Conservation (phyloP, 35 echinoderm and acorn worm species). For the Chiridota heheva region DNA sequence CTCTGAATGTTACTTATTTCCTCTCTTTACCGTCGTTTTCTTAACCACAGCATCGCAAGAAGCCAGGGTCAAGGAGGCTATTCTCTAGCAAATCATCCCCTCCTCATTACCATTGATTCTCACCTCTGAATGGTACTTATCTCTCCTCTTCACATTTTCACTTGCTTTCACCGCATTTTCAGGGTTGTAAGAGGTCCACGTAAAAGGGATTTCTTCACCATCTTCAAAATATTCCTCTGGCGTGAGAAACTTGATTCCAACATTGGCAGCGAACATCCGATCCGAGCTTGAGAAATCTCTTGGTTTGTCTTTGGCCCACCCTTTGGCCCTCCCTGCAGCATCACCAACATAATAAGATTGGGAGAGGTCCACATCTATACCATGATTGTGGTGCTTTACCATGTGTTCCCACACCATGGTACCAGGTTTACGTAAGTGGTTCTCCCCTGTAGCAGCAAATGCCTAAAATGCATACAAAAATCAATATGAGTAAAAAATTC, state of each 20-base stretch:
- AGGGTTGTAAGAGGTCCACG: slow-evolving; percentile 83
- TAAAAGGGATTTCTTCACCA: slow-evolving; percentile 64
- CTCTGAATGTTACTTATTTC: no score
- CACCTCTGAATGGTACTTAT: slow-evolving; percentile 75
- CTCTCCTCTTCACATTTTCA: slow-evolving; percentile 23
- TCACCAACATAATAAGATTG: slow-evolving; percentile 85
- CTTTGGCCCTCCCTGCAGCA: slow-evolving; percentile 83
- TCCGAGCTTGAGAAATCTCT: slow-evolving; percentile 92
- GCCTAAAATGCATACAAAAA: slow-evolving; percentile 37
- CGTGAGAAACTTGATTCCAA: slow-evolving; percentile 70
- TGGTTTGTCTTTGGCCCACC: slow-evolving; percentile 83
- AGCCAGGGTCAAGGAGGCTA: no score
- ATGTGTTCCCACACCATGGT: slow-evolving; percentile 79
- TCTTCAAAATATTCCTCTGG: slow-evolving; percentile 88
- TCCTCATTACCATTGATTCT: no score
- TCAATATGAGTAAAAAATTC: background rate
- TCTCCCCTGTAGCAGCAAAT: slow-evolving; percentile 84
- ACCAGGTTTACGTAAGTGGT: slow-evolving; percentile 79
- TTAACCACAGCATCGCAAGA: no score
- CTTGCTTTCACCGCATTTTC: slow-evolving; percentile 40
- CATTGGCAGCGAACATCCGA: slow-evolving; percentile 90
- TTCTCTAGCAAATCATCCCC: no score
- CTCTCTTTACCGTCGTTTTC: no score
- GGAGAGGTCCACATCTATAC: slow-evolving; percentile 51
- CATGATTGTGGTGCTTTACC: slow-evolving; percentile 63